These are phyloP conservation scores for Ochropleura plecta DNA, from an alignment of 2,888 invertebrate species.

Conservation along the genomic window DNA sequence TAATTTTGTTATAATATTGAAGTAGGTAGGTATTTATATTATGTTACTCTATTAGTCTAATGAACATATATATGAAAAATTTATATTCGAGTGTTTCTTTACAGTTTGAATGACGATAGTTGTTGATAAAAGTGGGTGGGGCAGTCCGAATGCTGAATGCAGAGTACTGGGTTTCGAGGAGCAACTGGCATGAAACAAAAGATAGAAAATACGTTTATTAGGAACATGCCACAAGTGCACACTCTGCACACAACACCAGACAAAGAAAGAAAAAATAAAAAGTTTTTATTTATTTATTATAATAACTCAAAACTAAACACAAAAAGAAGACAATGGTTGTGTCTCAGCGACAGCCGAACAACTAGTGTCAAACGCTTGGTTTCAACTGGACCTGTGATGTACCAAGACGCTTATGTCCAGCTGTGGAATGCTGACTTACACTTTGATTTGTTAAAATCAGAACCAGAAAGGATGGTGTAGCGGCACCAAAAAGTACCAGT, in stretches of 20 bases:
- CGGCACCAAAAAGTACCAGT: no score
- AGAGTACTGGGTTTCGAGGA: background rate
- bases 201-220: no score
- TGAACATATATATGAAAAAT: background rate
- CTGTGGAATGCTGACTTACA: background rate
- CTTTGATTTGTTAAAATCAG: background rate
- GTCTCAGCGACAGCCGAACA: no score
- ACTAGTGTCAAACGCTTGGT: no score
- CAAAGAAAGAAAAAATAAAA: no score
- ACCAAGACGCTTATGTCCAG: background rate
- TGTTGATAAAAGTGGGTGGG: background rate
- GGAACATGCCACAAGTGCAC: no score
- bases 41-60: background rate
- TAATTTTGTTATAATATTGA: slow-evolving; percentile 32
- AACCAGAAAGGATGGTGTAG: background rate
- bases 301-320: no score
- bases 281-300: no score
- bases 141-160: background rate
- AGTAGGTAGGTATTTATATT: background rate
- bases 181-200: background rate
- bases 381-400: no score
- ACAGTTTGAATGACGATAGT: background rate
- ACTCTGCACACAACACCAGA: no score
- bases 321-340: no score
- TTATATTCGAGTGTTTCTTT: background rate